phyloP scores from a whole-genome alignment of 1,140 invertebrate species.

The Hyles euphorbiae region DNA sequence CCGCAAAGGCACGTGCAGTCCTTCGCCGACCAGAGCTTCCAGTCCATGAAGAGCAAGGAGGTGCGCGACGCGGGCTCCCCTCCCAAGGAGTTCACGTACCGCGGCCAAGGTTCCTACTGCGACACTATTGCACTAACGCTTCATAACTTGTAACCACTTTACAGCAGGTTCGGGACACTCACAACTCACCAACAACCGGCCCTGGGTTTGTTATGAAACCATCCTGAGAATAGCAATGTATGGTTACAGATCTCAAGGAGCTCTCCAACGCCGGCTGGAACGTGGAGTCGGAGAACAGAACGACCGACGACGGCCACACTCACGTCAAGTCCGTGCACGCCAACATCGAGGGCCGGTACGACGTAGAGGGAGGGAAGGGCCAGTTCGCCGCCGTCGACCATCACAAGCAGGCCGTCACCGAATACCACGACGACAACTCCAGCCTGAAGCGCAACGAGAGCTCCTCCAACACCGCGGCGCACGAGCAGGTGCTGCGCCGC shows the following conservation, averaged over 20 bases:
- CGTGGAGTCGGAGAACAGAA: slow-evolving; percentile 65
- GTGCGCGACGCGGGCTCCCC: slow-evolving; percentile 85
- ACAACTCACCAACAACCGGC: background rate
- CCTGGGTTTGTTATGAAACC: background rate
- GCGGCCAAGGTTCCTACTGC: slow-evolving; percentile 64
- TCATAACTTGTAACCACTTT: slow-evolving; percentile 58
- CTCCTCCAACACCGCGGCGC: slow-evolving; percentile 75
- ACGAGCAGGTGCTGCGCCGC: slow-evolving; percentile 78
- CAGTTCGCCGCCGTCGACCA: slow-evolving; percentile 78
- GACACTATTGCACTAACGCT: slow-evolving; percentile 55
- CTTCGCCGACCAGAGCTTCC: slow-evolving; percentile 83
- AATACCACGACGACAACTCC: slow-evolving; percentile 79
- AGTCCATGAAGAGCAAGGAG: slow-evolving; percentile 85
- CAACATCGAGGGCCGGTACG: slow-evolving; percentile 74
- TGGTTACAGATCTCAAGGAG: slow-evolving; percentile 66
- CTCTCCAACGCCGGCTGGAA: slow-evolving; percentile 70
- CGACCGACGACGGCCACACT: slow-evolving; percentile 66
- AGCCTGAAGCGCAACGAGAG: slow-evolving; percentile 77
- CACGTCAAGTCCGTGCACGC: slow-evolving; percentile 58
- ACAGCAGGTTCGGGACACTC: slow-evolving; percentile 2
- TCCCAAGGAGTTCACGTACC: slow-evolving; percentile 77
- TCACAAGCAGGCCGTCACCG: slow-evolving; percentile 74
- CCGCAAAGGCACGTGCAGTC: slow-evolving; percentile 79
- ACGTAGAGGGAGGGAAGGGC: slow-evolving; percentile 77
- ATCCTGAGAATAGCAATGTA: background rate